Percentiles rank a stretch among this genome's conserved stretches.
These are phyloP conservation scores for Calliopum simillimum DNA, from an alignment of 2,888 invertebrate species.

Conservation along the genomic window DNA sequence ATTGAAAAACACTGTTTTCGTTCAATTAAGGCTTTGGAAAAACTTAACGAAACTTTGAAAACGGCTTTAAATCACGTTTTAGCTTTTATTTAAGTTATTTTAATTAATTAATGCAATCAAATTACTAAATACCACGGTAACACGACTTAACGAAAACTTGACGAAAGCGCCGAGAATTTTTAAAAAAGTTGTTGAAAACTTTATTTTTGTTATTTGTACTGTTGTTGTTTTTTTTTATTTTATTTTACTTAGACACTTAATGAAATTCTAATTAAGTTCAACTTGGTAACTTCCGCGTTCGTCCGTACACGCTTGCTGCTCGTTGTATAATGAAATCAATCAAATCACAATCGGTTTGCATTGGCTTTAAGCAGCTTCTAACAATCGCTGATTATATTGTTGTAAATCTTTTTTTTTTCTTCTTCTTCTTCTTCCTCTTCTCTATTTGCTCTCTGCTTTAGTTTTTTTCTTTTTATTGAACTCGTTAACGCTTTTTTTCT, in stretches of 20 bases:
- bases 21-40: too few species aligned
- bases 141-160: conserved; percentile 30
- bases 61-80: too few species aligned
- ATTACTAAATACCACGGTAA: not conserved
- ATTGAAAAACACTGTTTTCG: too few species aligned
- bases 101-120: too few species aligned
- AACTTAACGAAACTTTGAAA: too few species aligned
- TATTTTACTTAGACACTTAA: conserved; percentile 4
- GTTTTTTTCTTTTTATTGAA: conserved; percentile 33
- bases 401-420: conserved; percentile 40
- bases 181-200: conserved; percentile 34
- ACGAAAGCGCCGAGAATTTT: conserved; percentile 35
- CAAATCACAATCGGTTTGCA: conserved; percentile 50
- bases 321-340: conserved; percentile 51
- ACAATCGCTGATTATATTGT: conserved; percentile 41
- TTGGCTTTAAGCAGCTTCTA: conserved; percentile 38
- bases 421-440: conserved; percentile 38
- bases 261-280: not conserved
- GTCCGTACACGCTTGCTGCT: conserved; percentile 47
- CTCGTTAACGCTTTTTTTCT: conserved; percentile 40
- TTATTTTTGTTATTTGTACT: not conserved
- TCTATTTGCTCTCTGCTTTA: conserved; percentile 41
- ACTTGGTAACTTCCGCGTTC: conserved; percentile 16
- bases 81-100: too few species aligned
- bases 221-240: conserved; percentile 5